Conservation (phyloP, 2,797 vertebrate species). For the Enteromius trimaculatus region DNA sequence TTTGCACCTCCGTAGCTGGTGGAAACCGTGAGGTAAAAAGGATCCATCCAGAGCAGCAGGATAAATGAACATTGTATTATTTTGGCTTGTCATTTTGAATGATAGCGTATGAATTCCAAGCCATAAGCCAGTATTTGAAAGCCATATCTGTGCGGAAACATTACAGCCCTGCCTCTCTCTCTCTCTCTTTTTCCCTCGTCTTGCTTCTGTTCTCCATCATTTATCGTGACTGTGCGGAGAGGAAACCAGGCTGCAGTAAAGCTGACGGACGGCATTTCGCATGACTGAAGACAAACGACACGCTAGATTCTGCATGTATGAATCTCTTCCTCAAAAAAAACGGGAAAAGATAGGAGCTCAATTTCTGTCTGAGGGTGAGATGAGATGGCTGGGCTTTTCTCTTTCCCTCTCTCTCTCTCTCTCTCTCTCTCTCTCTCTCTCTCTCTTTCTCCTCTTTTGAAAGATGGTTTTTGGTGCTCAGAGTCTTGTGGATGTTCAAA, state of each 20-base stretch:
- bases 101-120: constrained; percentile 22
- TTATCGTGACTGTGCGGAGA: constrained; percentile 68
- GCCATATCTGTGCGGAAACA: constrained; percentile 68
- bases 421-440: no score
- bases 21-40: constrained; percentile 6
- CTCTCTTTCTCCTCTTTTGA: neutral
- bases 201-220: constrained; percentile 71
- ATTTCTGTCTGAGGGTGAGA: constrained; percentile 25
- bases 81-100: constrained; percentile 43
- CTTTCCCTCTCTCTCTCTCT: neutral
- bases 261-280: constrained; percentile 76
- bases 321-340: constrained; percentile 24
- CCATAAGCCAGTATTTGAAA: constrained; percentile 27
- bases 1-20: neutral
- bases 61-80: constrained; percentile 32
- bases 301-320: constrained; percentile 29
- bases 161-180: constrained; percentile 23
- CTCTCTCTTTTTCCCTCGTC: neutral
- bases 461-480: neutral
- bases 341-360: neutral
- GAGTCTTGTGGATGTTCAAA: constrained; percentile 8
- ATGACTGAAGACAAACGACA: constrained; percentile 58
- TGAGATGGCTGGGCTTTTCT: neutral
- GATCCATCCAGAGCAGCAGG: neutral
- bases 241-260: constrained; percentile 78